Evolutionary conservation across 2,113 vertebrate genomes (phyloP), one percentile per base, ranked within the genome.

Genomic region (Ceyx cyanopectus): DNA sequence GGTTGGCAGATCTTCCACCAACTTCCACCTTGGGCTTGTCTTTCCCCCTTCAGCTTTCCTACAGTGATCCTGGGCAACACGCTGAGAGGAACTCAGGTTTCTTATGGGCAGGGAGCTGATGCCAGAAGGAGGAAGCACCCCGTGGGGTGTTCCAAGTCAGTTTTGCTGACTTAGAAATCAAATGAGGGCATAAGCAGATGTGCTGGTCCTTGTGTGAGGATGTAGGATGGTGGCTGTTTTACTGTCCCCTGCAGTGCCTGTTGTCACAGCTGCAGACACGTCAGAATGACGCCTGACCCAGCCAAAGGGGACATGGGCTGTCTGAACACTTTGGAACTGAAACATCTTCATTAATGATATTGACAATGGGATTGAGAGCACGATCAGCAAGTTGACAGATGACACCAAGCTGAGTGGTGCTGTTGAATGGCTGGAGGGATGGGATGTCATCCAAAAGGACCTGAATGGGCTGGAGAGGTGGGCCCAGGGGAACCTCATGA

Each of bases 51-150:
- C 27, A 6, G 24, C 51, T 61, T 37, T 60, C 40, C 13, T 1
- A 4, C 6, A 27, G n/a, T n/a, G 40, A 29, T 17, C 5, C n/a
- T 4, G 18, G 0, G 0, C 27, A 14, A 12, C 19, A 9, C 1
- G 7, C 29, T 4, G 4, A 62, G 22, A 18, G n/a, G 22, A 16
- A 8, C 26, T 13, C 2, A 12, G 27, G 8, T 66, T 60, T 81
- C 66, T 54, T 16, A 24, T 27, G 53, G 53, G 7, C 24, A 0
- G 0, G 3, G 14, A 51, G 29, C n/a, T 58, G 16, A 6, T 50
- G 57, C 16, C 29, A 11, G 46, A 17, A 41, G 5, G 5, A 14
- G 12, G 32, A 51, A 24, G 23, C 18, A 12, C 11, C 19, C 6
- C 1, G 22, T 45, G 15, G n/a, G 10, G 8, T 37, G 34, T 37